These are phyloP conservation scores for Dexiosoma caninum DNA, from an alignment of 2,888 invertebrate genomes.

Conservation along the genomic window DNA sequence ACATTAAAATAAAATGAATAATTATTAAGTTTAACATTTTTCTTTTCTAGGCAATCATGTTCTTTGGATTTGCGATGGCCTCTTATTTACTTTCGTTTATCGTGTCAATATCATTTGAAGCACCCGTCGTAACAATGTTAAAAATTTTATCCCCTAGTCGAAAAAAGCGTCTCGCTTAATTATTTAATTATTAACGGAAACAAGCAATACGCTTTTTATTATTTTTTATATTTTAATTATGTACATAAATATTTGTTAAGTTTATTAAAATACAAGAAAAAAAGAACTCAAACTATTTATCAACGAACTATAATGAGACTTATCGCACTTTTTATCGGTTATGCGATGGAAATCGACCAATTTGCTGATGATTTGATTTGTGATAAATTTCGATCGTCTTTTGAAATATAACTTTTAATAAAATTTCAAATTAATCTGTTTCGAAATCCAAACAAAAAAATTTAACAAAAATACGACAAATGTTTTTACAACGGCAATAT, in stretches of 20 bases:
- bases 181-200: slow-evolving; percentile 4
- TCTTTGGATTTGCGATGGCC: slow-evolving; percentile 88
- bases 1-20: no score
- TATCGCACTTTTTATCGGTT: slow-evolving; percentile 15
- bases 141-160: slow-evolving; percentile 83
- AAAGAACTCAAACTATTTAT: slow-evolving; percentile 57
- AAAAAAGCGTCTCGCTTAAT: slow-evolving; percentile 77
- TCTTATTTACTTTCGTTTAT: slow-evolving; percentile 88
- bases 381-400: no score
- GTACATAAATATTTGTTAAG: slow-evolving; percentile 62
- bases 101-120: slow-evolving; percentile 89
- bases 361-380: no score
- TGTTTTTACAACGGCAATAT: no score
- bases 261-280: slow-evolving; percentile 31
- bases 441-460: no score
- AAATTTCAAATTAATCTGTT: no score
- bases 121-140: slow-evolving; percentile 90
- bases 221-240: slow-evolving; percentile 57
- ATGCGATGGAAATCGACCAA: no score
- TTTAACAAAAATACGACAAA: no score
- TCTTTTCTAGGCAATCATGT: slow-evolving; percentile 82
- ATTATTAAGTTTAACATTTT: no score
- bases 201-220: slow-evolving; percentile 56
- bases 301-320: slow-evolving; percentile 16
- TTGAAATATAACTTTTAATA: no score